Conservation (phyloP, 2,797 vertebrate species). For the Hafferia zeledoni region DNA sequence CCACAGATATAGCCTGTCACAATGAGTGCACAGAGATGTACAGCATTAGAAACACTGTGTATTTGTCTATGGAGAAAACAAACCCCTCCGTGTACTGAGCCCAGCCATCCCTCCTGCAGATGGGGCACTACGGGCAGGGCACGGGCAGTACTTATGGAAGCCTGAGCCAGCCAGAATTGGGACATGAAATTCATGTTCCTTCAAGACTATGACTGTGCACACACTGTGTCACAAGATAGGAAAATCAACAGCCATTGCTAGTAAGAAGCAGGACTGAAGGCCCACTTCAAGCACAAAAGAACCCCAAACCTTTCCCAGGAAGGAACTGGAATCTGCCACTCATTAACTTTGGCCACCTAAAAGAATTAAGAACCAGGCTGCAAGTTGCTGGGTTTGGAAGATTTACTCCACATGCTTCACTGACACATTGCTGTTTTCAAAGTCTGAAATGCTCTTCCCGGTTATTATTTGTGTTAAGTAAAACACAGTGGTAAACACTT, state of each 20-base stretch:
- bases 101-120: not conserved
- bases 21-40: not conserved
- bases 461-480: slow-evolving; percentile 26
- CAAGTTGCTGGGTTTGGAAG: not conserved
- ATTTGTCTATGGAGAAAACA: not conserved
- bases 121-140: not conserved
- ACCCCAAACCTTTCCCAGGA: not conserved
- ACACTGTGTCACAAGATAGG: not conserved
- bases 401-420: not conserved
- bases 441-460: not conserved
- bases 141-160: not conserved
- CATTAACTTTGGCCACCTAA: not conserved
- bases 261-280: not conserved
- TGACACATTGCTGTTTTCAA: not conserved
- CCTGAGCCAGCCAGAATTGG: not conserved
- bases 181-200: not conserved
- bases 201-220: not conserved
- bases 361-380: not conserved
- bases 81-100: not conserved
- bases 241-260: not conserved
- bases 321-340: not conserved
- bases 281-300: not conserved
- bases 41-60: not conserved
- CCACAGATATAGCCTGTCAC: not conserved
- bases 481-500: slow-evolving; percentile 15